Base-by-base conservation (phyloP, 1,140 invertebrate genomes). In the Heliconius eleuchia region DNA sequence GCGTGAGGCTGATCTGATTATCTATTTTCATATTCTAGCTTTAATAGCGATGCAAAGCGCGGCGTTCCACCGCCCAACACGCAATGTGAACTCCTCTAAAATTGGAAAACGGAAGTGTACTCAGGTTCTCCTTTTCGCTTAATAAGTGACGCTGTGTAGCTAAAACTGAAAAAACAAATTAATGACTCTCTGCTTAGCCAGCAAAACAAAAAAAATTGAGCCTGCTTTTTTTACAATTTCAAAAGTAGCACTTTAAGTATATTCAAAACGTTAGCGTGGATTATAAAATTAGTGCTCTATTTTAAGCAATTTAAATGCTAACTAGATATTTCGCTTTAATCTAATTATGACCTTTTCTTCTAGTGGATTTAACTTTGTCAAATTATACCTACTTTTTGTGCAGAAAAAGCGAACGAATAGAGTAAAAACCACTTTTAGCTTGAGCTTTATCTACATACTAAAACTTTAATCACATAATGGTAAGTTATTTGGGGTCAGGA, bases 281-380 rank as follows among this genome's bases (percentile, higher is more conserved):
- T 60, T 60, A n/a, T 60, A n/a, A 60, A 60, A 23, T 60, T 60
- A 60, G 55, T 23, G 19, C 55, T 60, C n/a, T 60, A 60, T 60
- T 60, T 60, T 23, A 60, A 60, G 55, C 55, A 57, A 57, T 57
- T 60, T 23, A 60, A 60, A 60, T 23, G n/a, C 55, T 23, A 9
- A 60, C 55, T 60, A 60, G 19, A 60, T 60, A 23, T 60, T 60
- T 23, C 55, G 55, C 55, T 60, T 60, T 23, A 60, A 60, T 60
- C 55, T 60, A 60, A 60, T 60, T 60, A 60, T n/a, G 9, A 60
- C n/a, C 55, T 60, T 23, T 60, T 60, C 55, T 60, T 60, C 3
- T 60, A 60, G n/a, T 23, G 8, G n/a, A 60, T 60, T 60, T 60
- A 60, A 60, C 55, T 60, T 60, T 60, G 55, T 60, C 55, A 60